A percentile compares a stretch with the other conserved stretches of the same genome.
These are phyloP conservation scores for Atherinomorus stipes DNA, from an alignment of 2,113 vertebrate species.

Conservation along the genomic window DNA sequence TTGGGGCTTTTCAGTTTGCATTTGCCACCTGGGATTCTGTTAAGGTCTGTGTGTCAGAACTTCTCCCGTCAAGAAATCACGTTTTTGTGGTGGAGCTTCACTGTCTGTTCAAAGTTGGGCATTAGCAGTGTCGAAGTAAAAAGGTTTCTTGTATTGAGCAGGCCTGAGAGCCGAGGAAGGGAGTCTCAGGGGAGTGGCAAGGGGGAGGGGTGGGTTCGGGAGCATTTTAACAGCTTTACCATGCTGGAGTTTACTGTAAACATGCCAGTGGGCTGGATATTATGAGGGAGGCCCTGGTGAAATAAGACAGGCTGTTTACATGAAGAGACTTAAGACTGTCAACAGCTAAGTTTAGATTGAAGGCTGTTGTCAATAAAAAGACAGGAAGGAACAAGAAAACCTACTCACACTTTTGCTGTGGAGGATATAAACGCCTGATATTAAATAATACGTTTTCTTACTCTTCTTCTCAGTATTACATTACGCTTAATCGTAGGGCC, in stretches of 20 bases:
- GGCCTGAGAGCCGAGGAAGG: slow-evolving; percentile 15
- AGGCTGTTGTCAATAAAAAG: slow-evolving; percentile 30
- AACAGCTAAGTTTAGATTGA: slow-evolving; percentile 48
- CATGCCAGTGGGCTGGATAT: slow-evolving; percentile 59
- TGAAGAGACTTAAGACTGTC: slow-evolving; percentile 61
- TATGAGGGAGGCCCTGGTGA: slow-evolving; percentile 62
- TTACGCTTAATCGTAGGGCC: background rate
- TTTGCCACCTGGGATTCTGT: slow-evolving; percentile 15
- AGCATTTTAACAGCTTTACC: slow-evolving; percentile 63
- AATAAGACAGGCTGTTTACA: slow-evolving; percentile 60
- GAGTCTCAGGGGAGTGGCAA: background rate
- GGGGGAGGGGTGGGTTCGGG: background rate
- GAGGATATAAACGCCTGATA: background rate
- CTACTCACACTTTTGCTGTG: background rate
- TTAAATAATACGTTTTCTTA: too few species aligned
- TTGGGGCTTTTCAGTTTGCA: slow-evolving; percentile 20
- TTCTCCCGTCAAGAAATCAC: background rate
- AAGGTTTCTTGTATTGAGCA: slow-evolving; percentile 26
- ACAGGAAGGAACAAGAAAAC: background rate
- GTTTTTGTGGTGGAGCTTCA: background rate
- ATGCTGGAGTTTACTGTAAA: slow-evolving; percentile 71
- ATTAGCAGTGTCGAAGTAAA: slow-evolving; percentile 12
- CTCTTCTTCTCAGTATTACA: background rate
- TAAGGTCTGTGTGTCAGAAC: background rate
- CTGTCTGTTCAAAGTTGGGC: background rate